Base-by-base conservation (phyloP, 2,113 vertebrate species). In the Ploceus nigricollis region DNA sequence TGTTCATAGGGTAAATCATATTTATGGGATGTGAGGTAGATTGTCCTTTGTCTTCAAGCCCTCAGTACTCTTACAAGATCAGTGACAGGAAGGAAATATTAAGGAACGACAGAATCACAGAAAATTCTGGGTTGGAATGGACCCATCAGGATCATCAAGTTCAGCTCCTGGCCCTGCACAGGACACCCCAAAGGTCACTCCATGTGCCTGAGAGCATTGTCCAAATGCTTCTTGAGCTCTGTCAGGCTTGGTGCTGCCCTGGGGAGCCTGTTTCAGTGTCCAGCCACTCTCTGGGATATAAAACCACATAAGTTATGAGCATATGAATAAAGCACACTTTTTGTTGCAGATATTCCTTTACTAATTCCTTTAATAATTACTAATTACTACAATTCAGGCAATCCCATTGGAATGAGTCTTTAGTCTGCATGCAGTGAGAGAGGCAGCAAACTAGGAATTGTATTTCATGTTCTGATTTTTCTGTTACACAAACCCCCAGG, bases 191-290 rank as follows among this genome's bases (percentile, higher is more conserved):
- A 20, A 2, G 0, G 15, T 61, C 54, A 33, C 39, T 4, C 12
- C 27, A 1, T 0, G 33, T 16, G 3, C n/a, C 39, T 69, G 28
- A 61, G 6, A 37, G 0, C 0, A 0, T 27, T 68, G 6, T n/a
- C 39, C 33, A 53, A 45, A 39, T 0, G 0, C 18, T 61, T 39
- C 28, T 13, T 3, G 33, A 60, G 1, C 33, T 45, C 33, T 45
- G 3, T 39, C 39, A 87, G 54, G 2, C 39, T 56, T 45, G 45
- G 45, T 16, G 33, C 28, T n/a, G 45, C 27, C 17, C 33, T 28
- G 63, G 23, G 45, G 27, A 60, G 14, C 22, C 48, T 60, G 12
- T 53, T 50, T 9, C 54, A 53, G 19, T 53, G 54, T 18, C 63
- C 54, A 61, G 0, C 3, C 33, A 45, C 5, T 5, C 54, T 45